Percentiles rank a stretch among this genome's conserved stretches.
These are phyloP conservation scores for Coptotermes formosanus DNA, from an alignment of 1,140 invertebrate genomes.

Conservation along the genomic window DNA sequence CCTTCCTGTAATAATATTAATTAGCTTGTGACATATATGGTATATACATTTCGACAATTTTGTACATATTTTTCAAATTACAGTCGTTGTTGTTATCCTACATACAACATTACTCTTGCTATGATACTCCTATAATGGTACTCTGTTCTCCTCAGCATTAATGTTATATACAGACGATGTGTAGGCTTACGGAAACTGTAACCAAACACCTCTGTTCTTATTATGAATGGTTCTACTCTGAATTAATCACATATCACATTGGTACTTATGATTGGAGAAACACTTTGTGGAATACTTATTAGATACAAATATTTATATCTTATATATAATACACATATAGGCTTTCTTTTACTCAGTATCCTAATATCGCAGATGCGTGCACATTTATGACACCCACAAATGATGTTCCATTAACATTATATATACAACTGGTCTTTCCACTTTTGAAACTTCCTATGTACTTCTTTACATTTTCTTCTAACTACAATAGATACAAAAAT, in stretches of 20 bases:
- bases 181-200: constrained; percentile 33
- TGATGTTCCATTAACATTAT: not conserved
- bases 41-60: constrained; percentile 21
- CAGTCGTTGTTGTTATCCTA: constrained; percentile 13
- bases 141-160: not conserved
- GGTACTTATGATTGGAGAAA: not conserved
- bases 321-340: no score
- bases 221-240: constrained; percentile 13
- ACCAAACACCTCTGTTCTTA: constrained; percentile 19
- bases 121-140: not conserved
- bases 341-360: no score
- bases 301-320: no score
- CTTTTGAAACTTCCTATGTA: not conserved
- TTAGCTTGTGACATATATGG: not conserved
- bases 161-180: not conserved
- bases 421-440: not conserved
- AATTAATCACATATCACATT: constrained; percentile 21
- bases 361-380: not conserved
- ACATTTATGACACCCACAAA: constrained; percentile 2
- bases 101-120: not conserved
- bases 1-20: not conserved
- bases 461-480: not conserved
- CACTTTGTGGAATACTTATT: not conserved
- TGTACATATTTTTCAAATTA: not conserved
- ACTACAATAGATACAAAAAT: constrained; percentile 12